Base-by-base conservation (phyloP, 35 echinoderm and acorn worm genomes). In the Chiridota heheva region DNA sequence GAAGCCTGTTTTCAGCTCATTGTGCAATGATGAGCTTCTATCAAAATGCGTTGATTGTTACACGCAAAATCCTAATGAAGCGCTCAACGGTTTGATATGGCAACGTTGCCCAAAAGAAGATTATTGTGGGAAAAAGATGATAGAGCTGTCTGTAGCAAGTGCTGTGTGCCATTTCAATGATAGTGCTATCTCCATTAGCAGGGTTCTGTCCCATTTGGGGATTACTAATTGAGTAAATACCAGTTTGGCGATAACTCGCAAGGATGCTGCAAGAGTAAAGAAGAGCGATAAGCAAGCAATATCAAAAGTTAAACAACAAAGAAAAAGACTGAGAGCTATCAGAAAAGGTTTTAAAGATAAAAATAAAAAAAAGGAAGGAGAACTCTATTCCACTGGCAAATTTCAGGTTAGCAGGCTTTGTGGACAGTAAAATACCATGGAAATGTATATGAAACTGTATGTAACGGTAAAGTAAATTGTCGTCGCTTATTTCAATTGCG, bases 51-150 rank as follows among this genome's bases (percentile, higher is more conserved):
- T 73, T 4, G 70, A 73, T 32, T n/a, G 39, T 27, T 73, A 73
- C 44, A 73, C 70, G 3, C 70, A 73, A 73, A 73, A 73, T 73
- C 42, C 70, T 22, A 73, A 73, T 73, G 70, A 72, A 37, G 18
- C 70, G 17, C 43, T 47, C 25, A 73, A 73, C 28, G 41, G 70
- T n/a, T 7, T 76, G 30, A 55, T 75, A 12, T 76, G 72, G 64
- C 29, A 32, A 32, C 34, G 64, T 7, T 38, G 64, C 40, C 64
- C 43, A 27, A 49, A 76, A 35, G 44, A 43, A 43, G 40, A 27
- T 22, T 47, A 45, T 28, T 43, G 40, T 47, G 44, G 70, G 42
- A 73, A 43, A 43, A 22, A 38, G 36, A 25, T 18, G 22, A 3
- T 60, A 18, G 27, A 76, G 40, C 32, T 73, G 4, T 43, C 70